These are phyloP conservation scores for Epinotia demarniana DNA, from an alignment of 2,888 invertebrate species.

Conservation along the genomic window DNA sequence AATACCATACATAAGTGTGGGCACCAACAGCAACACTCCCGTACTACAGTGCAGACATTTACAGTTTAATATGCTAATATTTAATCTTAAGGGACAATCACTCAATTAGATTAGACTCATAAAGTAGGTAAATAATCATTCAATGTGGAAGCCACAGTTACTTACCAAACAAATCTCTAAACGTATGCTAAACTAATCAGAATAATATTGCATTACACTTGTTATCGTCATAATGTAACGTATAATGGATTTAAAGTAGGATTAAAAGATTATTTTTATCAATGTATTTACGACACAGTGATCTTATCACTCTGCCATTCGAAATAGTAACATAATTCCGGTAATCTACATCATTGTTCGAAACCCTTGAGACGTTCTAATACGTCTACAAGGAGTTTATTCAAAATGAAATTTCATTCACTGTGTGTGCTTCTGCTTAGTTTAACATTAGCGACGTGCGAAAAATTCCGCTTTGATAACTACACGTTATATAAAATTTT, in stretches of 20 bases:
- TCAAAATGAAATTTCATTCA: constrained; percentile 16
- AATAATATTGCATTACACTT: not conserved
- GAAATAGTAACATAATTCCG: constrained; percentile 1
- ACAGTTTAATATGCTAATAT: too few species aligned
- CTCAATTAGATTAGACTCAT: too few species aligned
- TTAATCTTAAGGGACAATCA: too few species aligned
- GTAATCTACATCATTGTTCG: constrained; percentile 8
- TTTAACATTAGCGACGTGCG: constrained; percentile 48
- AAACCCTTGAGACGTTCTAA: not conserved
- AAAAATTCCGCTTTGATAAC: constrained; percentile 69
- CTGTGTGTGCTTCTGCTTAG: not conserved
- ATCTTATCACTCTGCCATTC: constrained; percentile 16
- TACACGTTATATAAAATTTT: constrained; percentile 83
- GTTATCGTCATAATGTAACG: not conserved
- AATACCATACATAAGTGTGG: too few species aligned
- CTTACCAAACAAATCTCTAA: not conserved
- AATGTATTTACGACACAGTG: constrained; percentile 4
- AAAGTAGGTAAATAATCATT: not conserved
- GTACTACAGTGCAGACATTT: too few species aligned
- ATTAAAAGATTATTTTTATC: not conserved
- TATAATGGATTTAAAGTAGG: not conserved
- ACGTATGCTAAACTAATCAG: not conserved
- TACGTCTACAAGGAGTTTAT: constrained; percentile 11
- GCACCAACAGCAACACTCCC: too few species aligned
- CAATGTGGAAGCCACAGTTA: too few species aligned